Percentiles rank a stretch among this genome's conserved stretches.
Evolutionary conservation across 2,113 vertebrate species (phyloP).

Genomic region (Phalacrocorax aristotelis): DNA sequence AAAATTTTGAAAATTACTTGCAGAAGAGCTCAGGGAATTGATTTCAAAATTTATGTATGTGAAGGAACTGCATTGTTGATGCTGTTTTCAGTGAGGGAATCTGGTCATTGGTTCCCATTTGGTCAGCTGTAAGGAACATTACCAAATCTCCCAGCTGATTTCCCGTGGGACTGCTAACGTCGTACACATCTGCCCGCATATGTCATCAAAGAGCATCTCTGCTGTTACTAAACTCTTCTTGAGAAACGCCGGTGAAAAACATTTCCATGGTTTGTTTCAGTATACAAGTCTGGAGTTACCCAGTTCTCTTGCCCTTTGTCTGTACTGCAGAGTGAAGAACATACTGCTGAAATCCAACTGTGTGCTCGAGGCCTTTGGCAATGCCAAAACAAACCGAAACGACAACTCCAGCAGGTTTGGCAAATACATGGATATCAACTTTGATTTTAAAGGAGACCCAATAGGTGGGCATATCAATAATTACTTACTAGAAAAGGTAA

Average conservation of each 20-base stretch:
- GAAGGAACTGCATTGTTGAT: not conserved
- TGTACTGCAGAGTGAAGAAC: conserved; percentile 89
- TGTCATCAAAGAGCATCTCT: not conserved
- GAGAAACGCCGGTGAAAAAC: not conserved
- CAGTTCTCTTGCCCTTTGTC: not conserved
- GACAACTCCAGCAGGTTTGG: conserved; percentile 99
- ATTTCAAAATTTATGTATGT: not conserved
- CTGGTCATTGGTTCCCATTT: not conserved
- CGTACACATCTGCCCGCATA: not conserved
- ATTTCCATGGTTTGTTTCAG: fast-evolving
- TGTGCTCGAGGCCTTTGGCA: conserved; percentile 95
- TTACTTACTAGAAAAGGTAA: conserved; percentile 97
- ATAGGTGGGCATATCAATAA: conserved; percentile 98
- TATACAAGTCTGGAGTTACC: not conserved
- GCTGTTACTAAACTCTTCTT: not conserved
- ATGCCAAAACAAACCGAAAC: conserved; percentile 97
- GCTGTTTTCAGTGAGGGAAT: not conserved
- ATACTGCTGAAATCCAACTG: conserved; percentile 98
- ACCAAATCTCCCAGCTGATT: not conserved
- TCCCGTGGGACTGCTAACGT: not conserved
- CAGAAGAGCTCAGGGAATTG: not conserved
- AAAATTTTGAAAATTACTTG: not conserved
- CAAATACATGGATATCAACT: conserved; percentile 99
- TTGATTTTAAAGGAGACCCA: conserved; percentile 98
- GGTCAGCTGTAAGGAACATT: not conserved